Base-by-base conservation (phyloP, 2,888 invertebrate genomes). In the Ethmia dodecea region DNA sequence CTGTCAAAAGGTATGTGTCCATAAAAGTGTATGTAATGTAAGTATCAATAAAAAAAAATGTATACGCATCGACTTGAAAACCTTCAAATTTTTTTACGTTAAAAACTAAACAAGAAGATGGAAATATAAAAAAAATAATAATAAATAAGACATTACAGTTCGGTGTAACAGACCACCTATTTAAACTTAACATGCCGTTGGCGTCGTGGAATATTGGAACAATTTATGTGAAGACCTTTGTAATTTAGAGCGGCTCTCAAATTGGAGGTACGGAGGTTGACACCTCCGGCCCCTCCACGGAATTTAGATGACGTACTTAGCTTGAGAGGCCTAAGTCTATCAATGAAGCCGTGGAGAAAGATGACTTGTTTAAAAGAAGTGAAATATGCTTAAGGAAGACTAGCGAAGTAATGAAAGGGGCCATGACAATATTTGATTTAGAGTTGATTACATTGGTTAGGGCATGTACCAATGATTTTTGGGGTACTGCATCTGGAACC, bases 221-320 rank as follows among this genome's bases (percentile, higher is more conserved):
- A 83, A 83, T 83, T 83, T 83, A 79, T 80, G 79, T 70, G 74
- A 66, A 75, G 72, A 74, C 76, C 81, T 77, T 75, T 76, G 79
- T 81, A 81, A 83, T 81, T 79, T 76, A 74, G 79, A 77, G 67
- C 69, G 69, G 71, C 70, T 74, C 64, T 70, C 75, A 77, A 79
- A 79, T 77, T 78, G 75, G 64, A 78, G 77, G 77, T 72, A 71
- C 65, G 68, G 61, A 68, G 74, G 68, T 72, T 74, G 77, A 75
- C 79, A 75, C 76, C 74, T 73, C 52, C 47, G 55, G 48, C 54
- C 50, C 47, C 58, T 46, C 42, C 40, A 36, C 42, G 42, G 71
- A 76, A 76, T 76, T 67, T 72, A 66, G 60, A 76, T 70, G 60
- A 61, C 61, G 37, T 30, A 14, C 15, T 39, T 35, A 39, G 26